These are phyloP conservation scores for Python bivittatus DNA, from an alignment of 2,113 vertebrate species.

Conservation along the genomic window DNA sequence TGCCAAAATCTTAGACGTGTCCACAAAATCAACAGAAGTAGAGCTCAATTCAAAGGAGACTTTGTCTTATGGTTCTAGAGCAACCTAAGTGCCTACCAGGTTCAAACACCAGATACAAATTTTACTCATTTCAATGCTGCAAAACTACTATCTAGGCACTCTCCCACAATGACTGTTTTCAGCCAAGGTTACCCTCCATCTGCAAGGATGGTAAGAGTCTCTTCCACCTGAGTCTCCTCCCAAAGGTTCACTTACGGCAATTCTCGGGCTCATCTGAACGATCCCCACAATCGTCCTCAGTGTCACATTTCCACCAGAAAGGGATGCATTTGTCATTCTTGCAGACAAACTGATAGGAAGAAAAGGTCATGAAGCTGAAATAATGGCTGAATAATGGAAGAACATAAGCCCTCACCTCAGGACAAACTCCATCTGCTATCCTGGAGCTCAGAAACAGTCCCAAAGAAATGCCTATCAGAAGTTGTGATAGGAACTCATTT, in stretches of 20 bases:
- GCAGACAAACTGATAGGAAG: conserved; percentile 87
- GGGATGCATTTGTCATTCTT: conserved; percentile 99
- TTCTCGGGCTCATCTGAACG: conserved; percentile 91
- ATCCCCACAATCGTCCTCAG: conserved; percentile 95
- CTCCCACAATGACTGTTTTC: background rate
- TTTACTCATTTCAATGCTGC: background rate
- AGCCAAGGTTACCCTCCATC: background rate
- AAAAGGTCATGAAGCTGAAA: accelerated
- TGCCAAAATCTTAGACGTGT: background rate
- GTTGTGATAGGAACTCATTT: background rate
- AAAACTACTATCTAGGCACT: background rate
- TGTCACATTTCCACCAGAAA: conserved; percentile 99
- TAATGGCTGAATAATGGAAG: accelerated
- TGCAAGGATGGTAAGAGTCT: background rate
- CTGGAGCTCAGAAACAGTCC: background rate
- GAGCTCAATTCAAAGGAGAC: background rate
- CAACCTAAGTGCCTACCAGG: background rate
- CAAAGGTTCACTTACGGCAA: conserved; percentile 84
- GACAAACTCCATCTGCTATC: background rate
- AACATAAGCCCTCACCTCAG: too few relatives aligned
- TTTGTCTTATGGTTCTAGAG: background rate
- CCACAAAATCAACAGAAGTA: background rate
- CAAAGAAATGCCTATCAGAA: background rate
- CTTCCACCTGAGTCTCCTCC: background rate
- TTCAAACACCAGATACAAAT: background rate